Conservation (phyloP, 2,113 vertebrate genomes). For the Cryptotis parvus region DNA sequence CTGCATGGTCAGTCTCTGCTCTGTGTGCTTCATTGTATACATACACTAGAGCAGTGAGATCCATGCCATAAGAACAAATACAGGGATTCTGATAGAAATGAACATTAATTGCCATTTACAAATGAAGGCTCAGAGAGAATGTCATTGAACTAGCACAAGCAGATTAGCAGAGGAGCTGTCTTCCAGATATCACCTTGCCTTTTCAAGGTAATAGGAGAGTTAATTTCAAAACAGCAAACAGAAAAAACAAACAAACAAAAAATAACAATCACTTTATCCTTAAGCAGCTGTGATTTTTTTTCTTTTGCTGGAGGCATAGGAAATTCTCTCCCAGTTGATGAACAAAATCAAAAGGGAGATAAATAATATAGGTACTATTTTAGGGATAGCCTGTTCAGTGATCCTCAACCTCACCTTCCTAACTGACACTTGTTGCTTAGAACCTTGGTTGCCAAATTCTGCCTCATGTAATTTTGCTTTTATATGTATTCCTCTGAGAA, state of each 20-base stretch:
- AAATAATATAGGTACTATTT: background rate
- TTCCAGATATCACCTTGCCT: background rate
- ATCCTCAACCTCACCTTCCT: fast-evolving
- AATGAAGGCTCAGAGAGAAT: background rate
- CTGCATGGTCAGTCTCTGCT: constrained; percentile 2
- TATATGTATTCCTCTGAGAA: background rate
- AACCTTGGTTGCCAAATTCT: background rate
- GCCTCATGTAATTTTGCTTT: background rate
- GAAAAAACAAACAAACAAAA: background rate
- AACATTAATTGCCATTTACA: background rate
- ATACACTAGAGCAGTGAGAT: background rate
- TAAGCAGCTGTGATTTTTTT: background rate
- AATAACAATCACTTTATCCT: background rate
- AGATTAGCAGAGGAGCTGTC: background rate
- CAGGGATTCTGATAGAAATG: background rate
- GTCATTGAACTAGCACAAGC: background rate
- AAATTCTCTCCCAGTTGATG: background rate
- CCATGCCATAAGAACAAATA: background rate
- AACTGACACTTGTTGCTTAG: too few species aligned
- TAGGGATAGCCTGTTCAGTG: background rate
- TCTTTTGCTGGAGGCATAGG: background rate
- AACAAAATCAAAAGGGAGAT: background rate
- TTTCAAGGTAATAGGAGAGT: background rate
- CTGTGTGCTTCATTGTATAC: background rate
- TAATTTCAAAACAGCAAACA: background rate